Conservation (phyloP, 2,797 vertebrate genomes). For the Thripadectes ignobilis region DNA sequence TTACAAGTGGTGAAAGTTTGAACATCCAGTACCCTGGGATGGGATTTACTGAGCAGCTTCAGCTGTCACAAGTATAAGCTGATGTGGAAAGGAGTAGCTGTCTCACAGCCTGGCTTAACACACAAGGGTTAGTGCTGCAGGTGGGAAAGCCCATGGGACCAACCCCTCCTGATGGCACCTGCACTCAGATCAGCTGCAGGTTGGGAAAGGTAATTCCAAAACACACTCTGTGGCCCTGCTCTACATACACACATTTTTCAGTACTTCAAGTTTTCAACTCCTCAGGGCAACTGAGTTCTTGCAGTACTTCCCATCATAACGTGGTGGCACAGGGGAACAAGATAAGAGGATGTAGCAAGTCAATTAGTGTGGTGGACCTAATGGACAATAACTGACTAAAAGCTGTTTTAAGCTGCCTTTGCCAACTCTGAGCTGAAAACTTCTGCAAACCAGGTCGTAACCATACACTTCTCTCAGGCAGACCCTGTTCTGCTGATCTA, state of each 20-base stretch:
- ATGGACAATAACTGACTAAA: background rate
- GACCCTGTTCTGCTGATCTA: background rate
- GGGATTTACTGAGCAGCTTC: background rate
- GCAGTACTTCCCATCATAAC: background rate
- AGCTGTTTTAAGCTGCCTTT: background rate
- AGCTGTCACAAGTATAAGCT: background rate
- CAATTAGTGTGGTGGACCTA: background rate
- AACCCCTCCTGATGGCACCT: background rate
- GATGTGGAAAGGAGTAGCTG: background rate
- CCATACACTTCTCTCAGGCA: background rate
- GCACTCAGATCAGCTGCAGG: background rate
- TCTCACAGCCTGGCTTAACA: background rate
- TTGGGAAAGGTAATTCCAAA: background rate
- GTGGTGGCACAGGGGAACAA: background rate
- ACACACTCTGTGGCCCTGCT: background rate
- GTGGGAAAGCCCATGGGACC: background rate
- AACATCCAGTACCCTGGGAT: background rate
- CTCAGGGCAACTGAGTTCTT: background rate
- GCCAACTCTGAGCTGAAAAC: background rate
- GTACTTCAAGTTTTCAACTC: background rate
- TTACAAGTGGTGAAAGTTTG: background rate
- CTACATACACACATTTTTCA: background rate
- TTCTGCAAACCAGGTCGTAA: background rate
- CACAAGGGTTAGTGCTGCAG: background rate
- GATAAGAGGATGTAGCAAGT: background rate